phyloP scores from a whole-genome alignment of 2,888 invertebrate genomes.

The Caenorhabditis imperialis region DNA sequence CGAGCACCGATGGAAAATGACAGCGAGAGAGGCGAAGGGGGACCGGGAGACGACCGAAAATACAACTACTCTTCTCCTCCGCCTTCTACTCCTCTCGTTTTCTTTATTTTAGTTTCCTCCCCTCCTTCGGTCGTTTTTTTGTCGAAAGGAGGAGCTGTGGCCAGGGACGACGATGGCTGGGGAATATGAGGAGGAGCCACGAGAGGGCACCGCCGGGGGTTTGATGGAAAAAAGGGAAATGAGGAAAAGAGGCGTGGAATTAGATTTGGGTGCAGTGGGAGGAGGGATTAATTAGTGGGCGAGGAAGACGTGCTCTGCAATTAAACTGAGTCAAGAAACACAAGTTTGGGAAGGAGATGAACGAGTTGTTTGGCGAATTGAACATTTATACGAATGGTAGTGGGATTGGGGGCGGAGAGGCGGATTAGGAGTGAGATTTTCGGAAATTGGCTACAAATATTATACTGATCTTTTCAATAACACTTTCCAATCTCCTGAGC shows the following conservation, averaged over 20 bases:
- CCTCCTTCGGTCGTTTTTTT: constrained; percentile 22
- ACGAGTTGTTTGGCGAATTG: too few species aligned
- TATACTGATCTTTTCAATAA: too few species aligned
- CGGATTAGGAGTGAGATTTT: constrained; percentile 8
- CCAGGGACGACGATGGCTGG: too few species aligned
- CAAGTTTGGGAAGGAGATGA: too few species aligned
- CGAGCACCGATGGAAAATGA: constrained; percentile 15
- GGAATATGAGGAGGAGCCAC: constrained; percentile 25
- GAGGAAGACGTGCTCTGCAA: neutral
- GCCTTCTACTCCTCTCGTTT: constrained; percentile 41
- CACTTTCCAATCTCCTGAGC: too few species aligned
- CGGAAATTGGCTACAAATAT: too few species aligned
- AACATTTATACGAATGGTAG: too few species aligned
- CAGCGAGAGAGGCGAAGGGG: constrained; percentile 1
- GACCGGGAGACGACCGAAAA: constrained; percentile 22
- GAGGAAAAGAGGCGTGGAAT: constrained; percentile 37
- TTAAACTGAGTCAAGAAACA: too few species aligned
- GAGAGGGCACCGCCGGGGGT: constrained; percentile 30
- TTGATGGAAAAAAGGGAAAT: constrained; percentile 26
- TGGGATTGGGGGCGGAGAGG: neutral
- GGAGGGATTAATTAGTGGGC: constrained; percentile 37
- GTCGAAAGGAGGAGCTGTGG: too few species aligned
- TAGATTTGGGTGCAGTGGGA: constrained; percentile 47
- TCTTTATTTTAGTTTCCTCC: constrained; percentile 51
- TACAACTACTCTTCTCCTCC: constrained; percentile 22